These are phyloP conservation scores for Cacoxenus indagator DNA, from an alignment of 2,888 invertebrate species.

Conservation along the genomic window DNA sequence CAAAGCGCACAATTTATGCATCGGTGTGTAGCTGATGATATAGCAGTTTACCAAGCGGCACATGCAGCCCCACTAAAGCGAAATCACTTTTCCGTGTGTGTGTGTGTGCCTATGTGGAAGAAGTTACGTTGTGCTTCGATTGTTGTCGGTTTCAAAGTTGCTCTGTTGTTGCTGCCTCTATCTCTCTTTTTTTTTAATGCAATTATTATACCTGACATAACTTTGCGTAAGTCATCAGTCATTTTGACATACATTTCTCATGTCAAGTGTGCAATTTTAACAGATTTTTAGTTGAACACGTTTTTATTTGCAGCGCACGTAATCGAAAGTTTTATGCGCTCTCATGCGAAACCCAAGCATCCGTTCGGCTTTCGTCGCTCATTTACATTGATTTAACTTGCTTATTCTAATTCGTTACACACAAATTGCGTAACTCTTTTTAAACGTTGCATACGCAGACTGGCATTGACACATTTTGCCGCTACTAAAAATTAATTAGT, in stretches of 20 bases:
- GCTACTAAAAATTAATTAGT: neutral
- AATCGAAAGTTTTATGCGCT: conserved; percentile 25
- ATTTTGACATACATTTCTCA: conserved; percentile 48
- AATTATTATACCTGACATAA: conserved; percentile 14
- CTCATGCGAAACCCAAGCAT: too few species aligned
- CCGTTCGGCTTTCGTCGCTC: too few species aligned
- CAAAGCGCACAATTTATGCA: neutral
- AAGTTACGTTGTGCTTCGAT: conserved; percentile 34
- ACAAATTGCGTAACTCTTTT: conserved; percentile 17
- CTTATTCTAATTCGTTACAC: conserved; percentile 10
- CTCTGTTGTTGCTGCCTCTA: conserved; percentile 20
- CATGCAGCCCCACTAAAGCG: conserved; percentile 20
- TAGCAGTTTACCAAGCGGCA: neutral
- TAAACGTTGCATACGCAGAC: neutral
- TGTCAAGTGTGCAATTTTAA: conserved; percentile 52
- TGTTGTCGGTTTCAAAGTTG: conserved; percentile 34
- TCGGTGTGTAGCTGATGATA: neutral
- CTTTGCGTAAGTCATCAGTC: conserved; percentile 44
- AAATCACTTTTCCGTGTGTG: conserved; percentile 12
- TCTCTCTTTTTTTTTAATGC: too few species aligned
- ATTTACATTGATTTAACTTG: neutral
- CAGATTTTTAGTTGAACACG: conserved; percentile 21
- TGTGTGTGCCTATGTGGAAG: conserved; percentile 17
- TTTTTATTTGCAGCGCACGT: conserved; percentile 11
- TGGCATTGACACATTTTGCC: conserved; percentile 51